These are phyloP conservation scores for Thunnus thynnus DNA, from an alignment of 2,113 vertebrate species.

Conservation along the genomic window DNA sequence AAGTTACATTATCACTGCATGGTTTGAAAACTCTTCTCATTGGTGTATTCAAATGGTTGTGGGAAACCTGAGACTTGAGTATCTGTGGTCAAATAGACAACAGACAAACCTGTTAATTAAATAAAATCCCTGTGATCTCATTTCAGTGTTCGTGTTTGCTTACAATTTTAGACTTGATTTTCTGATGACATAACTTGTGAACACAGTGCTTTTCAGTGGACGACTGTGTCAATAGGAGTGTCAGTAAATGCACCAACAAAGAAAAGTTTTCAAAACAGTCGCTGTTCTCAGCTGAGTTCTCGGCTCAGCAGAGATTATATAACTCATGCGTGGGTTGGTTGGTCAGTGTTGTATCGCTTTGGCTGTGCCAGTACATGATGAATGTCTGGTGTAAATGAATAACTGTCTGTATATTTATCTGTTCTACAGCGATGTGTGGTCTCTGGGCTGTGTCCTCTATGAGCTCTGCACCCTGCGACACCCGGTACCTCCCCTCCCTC, in stretches of 20 bases:
- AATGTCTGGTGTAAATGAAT: slow-evolving; percentile 55
- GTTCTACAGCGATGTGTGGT: slow-evolving; percentile 94
- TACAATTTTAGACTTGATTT: background rate
- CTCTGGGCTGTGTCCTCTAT: slow-evolving; percentile 94
- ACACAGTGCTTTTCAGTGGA: background rate
- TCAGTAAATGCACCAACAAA: slow-evolving; percentile 6
- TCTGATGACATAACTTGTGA: background rate
- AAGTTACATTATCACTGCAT: too few relatives aligned
- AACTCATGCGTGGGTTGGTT: slow-evolving; percentile 13
- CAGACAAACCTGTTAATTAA: background rate
- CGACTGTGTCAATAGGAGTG: background rate
- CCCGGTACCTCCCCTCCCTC: slow-evolving; percentile 83
- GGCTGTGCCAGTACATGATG: slow-evolving; percentile 36
- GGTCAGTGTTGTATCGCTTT: background rate
- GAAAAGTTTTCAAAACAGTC: slow-evolving; percentile 19
- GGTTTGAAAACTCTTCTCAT: too few relatives aligned
- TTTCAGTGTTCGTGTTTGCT: background rate
- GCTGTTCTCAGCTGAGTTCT: background rate
- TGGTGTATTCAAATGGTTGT: too few relatives aligned
- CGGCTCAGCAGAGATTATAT: slow-evolving; percentile 1
- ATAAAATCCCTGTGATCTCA: background rate
- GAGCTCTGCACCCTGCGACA: slow-evolving; percentile 94
- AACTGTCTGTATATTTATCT: slow-evolving; percentile 48
- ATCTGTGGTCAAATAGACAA: background rate
- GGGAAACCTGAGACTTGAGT: background rate